Base-by-base conservation (phyloP, 2,113 vertebrate genomes). In the Oxyura jamaicensis region DNA sequence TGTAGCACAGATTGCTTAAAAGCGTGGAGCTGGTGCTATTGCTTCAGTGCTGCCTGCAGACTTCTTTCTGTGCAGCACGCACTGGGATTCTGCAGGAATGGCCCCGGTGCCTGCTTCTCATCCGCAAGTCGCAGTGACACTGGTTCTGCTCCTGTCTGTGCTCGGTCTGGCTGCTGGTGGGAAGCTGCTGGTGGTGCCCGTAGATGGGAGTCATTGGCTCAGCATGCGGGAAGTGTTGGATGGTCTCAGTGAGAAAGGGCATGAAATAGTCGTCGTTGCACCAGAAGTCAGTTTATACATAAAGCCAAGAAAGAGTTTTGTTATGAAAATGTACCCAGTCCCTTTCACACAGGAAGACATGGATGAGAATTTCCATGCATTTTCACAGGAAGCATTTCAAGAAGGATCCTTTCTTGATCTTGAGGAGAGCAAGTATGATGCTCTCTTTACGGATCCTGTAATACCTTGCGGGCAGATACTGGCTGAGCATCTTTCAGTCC, bases 151-250 rank as follows among this genome's bases (percentile, higher is more conserved):
- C 16, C 81, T 60, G 33, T 25, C 6, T 5, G 3, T 2, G 12
- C 17, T 81, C 23, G 4, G 26, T 8, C 31, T 36, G 44, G 79
- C 83, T 62, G 81, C 79, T 33, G 94, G 95, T 3, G 98, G 98
- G 16, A 98, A 97, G 39, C 75, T 99, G 66, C 91, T 99, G 77
- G 97, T 98, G 92, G 31, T 99, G 8, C 98, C 98, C 0, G 25
- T 98, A 59, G 99, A 98, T 0, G 98, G 98, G 41, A 99, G 99
- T 69, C 98, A 97, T 44, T 99, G 99, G 99, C 92, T 98, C 42
- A 98, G 97, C 20, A 60, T 98, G 11, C 88, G 90, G 4, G 94
- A 97, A 2, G 56, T 98, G 13, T n/a, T 98, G 29, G 96, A 98
- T 7, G 96, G 97, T 90, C 83, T 99, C 78, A 97, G 96, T 7